Percentiles rank a stretch among this genome's conserved stretches.
These are phyloP conservation scores for Plecturocebus donacophilus DNA, from an alignment of 2,113 vertebrate genomes.

Conservation along the genomic window DNA sequence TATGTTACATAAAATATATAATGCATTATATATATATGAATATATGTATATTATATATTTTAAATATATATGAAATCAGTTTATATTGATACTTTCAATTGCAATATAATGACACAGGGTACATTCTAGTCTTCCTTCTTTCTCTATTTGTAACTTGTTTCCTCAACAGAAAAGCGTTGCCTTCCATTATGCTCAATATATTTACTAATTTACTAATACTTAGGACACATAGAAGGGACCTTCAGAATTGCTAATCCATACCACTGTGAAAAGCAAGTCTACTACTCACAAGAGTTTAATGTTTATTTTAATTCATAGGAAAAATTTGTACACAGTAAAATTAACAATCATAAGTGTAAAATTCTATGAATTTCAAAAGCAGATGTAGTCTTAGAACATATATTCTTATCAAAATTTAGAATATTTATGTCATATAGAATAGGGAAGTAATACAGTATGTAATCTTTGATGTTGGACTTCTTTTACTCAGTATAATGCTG, in stretches of 20 bases:
- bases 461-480: not conserved
- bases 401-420: not conserved
- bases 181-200: not conserved
- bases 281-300: not conserved
- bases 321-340: not conserved
- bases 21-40: not conserved
- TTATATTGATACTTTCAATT: not conserved
- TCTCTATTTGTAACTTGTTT: not conserved
- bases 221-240: not conserved
- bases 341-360: not conserved
- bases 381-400: not conserved
- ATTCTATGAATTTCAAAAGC: conserved; percentile 6
- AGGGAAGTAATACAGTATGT: not conserved
- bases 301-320: not conserved
- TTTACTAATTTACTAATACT: not conserved
- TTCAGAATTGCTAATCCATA: not conserved
- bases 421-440: not conserved
- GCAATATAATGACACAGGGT: not conserved
- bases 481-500: not conserved
- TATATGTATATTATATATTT: not conserved
- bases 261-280: not conserved
- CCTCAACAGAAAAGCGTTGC: not conserved
- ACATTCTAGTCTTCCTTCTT: not conserved
- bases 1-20: not conserved
- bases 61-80: not conserved